Percentiles rank a stretch among this genome's conserved stretches.
Evolutionary conservation across 2,113 vertebrate species (phyloP).

Genomic region (Orcinus orca): DNA sequence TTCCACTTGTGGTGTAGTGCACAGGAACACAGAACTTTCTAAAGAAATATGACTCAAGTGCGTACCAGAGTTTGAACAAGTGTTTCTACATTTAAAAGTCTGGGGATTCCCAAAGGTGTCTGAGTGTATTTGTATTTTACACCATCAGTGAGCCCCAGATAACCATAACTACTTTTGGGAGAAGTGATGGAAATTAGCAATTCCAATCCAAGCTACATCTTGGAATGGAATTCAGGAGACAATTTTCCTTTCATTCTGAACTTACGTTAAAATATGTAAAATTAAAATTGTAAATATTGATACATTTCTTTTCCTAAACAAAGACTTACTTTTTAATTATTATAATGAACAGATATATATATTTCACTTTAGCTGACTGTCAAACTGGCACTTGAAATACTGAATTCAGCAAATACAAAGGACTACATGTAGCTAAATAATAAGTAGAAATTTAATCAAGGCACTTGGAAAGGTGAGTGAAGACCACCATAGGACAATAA

Average conservation of each 20-base stretch:
- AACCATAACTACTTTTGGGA: background rate
- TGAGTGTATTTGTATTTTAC: background rate
- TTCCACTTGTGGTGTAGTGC: background rate
- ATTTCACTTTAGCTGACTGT: background rate
- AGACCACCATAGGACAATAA: background rate
- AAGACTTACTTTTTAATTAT: slow-evolving; percentile 41
- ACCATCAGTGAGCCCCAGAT: background rate
- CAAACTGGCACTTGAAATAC: slow-evolving; percentile 5
- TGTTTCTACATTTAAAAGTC: background rate
- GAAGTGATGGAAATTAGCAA: slow-evolving; percentile 5
- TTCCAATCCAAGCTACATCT: slow-evolving; percentile 8
- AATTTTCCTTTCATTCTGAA: slow-evolving; percentile 26
- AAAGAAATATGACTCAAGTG: background rate
- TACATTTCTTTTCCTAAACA: slow-evolving; percentile 13
- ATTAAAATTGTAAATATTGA: slow-evolving; percentile 19
- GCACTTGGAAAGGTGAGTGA: background rate
- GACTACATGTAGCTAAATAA: background rate
- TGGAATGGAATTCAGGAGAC: background rate
- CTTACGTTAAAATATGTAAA: slow-evolving; percentile 42
- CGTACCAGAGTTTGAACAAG: background rate
- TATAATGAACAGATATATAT: slow-evolving; percentile 16
- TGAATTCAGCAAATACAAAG: slow-evolving; percentile 34
- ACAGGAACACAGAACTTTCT: background rate
- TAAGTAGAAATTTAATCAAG: slow-evolving; percentile 36
- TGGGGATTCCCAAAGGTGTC: background rate